Evolutionary conservation across 2,888 invertebrate species (phyloP).

Genomic region (Meghimatium bilineatum): DNA sequence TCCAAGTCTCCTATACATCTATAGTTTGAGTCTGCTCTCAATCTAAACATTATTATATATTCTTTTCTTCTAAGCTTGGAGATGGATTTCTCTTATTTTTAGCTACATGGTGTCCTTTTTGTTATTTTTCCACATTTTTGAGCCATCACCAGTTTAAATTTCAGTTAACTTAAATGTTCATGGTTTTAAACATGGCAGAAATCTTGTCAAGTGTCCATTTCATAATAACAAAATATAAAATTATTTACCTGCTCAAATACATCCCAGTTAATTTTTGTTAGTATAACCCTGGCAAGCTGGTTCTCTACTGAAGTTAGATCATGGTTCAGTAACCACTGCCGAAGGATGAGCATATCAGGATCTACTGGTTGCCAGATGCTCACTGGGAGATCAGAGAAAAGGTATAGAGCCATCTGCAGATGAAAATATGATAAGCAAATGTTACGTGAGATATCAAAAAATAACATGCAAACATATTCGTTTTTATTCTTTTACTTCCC

Average conservation of each 20-base stretch:
- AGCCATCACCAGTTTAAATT: too few species aligned
- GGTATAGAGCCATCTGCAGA: constrained; percentile 81
- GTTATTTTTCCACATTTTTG: too few species aligned
- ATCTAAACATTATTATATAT: too few species aligned
- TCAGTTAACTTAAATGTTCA: too few species aligned
- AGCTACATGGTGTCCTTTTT: too few species aligned
- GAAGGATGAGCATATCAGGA: constrained; percentile 82
- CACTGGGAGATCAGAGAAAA: constrained; percentile 86
- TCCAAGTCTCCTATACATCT: too few species aligned
- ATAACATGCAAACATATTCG: neutral
- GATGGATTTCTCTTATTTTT: too few species aligned
- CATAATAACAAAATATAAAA: neutral
- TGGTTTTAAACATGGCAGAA: neutral
- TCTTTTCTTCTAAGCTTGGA: too few species aligned
- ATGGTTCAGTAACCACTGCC: constrained; percentile 83
- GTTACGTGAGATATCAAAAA: neutral
- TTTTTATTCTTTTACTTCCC: too few species aligned
- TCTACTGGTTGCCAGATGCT: constrained; percentile 84
- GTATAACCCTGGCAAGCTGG: constrained; percentile 84
- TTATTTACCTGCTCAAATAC: constrained; percentile 76
- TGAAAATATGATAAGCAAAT: neutral
- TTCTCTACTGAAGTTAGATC: constrained; percentile 82
- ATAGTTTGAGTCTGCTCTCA: too few species aligned
- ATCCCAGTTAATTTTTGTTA: constrained; percentile 86
- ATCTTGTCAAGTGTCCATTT: neutral